Base-by-base conservation (phyloP, 2,113 vertebrate species). In the Noturus placidus region DNA sequence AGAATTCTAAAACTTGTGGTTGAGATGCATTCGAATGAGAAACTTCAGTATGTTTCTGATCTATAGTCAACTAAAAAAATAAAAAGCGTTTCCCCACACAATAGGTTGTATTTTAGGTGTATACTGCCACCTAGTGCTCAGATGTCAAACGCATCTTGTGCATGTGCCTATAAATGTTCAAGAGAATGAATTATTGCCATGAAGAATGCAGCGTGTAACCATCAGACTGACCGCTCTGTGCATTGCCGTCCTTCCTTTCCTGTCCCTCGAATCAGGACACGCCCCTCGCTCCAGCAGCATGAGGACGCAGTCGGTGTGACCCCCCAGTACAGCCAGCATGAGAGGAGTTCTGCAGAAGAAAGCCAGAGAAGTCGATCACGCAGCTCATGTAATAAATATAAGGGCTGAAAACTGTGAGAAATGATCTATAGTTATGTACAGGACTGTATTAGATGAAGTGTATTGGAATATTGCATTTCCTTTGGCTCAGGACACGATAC, bases 221-320 rank as follows among this genome's bases (percentile, higher is more conserved):
- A 17, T 9, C 46, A 14, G 38, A 93, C 97, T 94, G 91, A 99
- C 98, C 93, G 96, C 97, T 87, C 97, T 95, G 93, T 99, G 98
- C 92, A 99, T 95, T 4, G 98, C 97, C 0, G 97, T 99, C 89
- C 97, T 95, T 87, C 97, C 97, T 90, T 95, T 96, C 92, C 96
- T 96, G 94, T 99, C 98, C 8, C 96, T 96, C 54, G 96, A 95
- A 10, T 99, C 97, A 1, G 95, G 94, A 8, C 95, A 96, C 57
- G 97, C 97, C 83, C 96, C 97, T 92, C 97, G 97, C 93, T 99
- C 97, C 94, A 99, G 92, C 92, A 99, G 95, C 90, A 99, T 96
- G 81, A 97, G 96, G 86, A 98, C 96, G 57, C 97, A 99, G 94
- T 99, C 97, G 0, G 96, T 96, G 67, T 99, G 97, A 90, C 96